A percentile compares a stretch with the other conserved stretches of the same genome.
These are phyloP conservation scores for Barbus barbus DNA, from an alignment of 2,113 vertebrate species.

Conservation along the genomic window DNA sequence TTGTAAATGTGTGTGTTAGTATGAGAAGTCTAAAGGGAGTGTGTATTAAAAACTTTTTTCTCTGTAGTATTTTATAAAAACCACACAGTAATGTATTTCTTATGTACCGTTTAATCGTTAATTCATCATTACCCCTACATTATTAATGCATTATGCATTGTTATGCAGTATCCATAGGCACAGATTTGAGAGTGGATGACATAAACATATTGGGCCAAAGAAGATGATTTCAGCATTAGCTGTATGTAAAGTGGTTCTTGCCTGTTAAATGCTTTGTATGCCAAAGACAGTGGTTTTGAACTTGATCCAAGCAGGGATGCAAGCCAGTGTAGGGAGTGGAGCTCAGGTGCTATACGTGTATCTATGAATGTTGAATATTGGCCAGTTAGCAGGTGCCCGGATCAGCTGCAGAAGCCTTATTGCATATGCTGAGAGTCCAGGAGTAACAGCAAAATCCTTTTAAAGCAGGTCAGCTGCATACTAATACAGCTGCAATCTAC, in stretches of 20 bases:
- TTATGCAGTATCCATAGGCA: neutral
- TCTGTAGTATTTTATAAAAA: neutral
- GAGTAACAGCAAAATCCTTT: constrained; percentile 1
- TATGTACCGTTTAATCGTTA: neutral
- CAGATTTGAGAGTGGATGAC: neutral
- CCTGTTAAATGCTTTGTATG: neutral
- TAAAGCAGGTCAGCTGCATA: neutral
- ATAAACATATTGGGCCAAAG: neutral
- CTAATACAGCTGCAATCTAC: neutral
- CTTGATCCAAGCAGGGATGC: neutral
- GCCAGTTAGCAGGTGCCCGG: neutral
- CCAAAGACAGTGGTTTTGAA: neutral
- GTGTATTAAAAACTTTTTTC: too few relatives aligned
- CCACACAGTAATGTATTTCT: neutral
- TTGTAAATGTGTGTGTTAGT: neutral
- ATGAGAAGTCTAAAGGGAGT: neutral
- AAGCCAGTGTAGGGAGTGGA: neutral
- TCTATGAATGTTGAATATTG: neutral
- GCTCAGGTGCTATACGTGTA: constrained; percentile 6
- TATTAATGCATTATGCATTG: constrained; percentile 12
- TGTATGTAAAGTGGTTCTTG: neutral
- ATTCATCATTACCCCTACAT: neutral
- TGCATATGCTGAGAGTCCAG: neutral
- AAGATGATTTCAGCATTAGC: neutral
- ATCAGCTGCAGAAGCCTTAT: neutral